These are phyloP conservation scores for Lasioglossum villosulum DNA, from an alignment of 2,888 invertebrate species.

Conservation along the genomic window DNA sequence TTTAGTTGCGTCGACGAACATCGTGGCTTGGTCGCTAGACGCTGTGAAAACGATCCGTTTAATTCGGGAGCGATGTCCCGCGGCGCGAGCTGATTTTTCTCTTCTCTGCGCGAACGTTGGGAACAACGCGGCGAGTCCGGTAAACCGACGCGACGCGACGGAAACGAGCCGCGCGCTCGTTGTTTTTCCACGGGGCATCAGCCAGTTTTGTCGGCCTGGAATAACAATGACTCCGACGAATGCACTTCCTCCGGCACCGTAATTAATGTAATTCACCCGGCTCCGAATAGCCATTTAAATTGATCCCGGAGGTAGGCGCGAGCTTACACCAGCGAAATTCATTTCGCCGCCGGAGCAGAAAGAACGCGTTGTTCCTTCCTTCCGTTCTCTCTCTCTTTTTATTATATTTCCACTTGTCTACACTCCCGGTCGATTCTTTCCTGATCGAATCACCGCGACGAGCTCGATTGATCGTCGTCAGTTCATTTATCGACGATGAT, in stretches of 20 bases:
- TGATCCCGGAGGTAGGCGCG: constrained; percentile 56
- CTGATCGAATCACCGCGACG: not conserved
- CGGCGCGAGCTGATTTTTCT: constrained; percentile 8
- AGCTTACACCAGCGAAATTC: constrained; percentile 52
- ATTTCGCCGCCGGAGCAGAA: constrained; percentile 46
- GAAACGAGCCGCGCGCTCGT: constrained; percentile 50
- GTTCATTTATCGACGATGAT: no score
- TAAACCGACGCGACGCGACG: constrained; percentile 12
- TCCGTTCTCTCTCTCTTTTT: not conserved
- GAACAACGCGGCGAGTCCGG: constrained; percentile 14
- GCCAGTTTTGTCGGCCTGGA: constrained; percentile 58
- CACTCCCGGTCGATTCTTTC: not conserved
- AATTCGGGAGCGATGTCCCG: no score
- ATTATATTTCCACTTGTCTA: not conserved
- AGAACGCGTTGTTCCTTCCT: not conserved
- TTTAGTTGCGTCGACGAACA: no score
- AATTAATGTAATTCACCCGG: constrained; percentile 71
- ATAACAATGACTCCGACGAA: constrained; percentile 73
- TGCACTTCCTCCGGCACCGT: constrained; percentile 71
- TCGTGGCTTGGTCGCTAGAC: no score
- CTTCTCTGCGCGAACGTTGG: not conserved
- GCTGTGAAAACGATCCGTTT: no score
- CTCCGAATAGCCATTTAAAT: constrained; percentile 71
- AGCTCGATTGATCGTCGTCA: not conserved
- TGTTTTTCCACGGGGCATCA: constrained; percentile 61